Evolutionary conservation across 1,140 invertebrate genomes (phyloP).

Genomic region (Triops cancriformis): DNA sequence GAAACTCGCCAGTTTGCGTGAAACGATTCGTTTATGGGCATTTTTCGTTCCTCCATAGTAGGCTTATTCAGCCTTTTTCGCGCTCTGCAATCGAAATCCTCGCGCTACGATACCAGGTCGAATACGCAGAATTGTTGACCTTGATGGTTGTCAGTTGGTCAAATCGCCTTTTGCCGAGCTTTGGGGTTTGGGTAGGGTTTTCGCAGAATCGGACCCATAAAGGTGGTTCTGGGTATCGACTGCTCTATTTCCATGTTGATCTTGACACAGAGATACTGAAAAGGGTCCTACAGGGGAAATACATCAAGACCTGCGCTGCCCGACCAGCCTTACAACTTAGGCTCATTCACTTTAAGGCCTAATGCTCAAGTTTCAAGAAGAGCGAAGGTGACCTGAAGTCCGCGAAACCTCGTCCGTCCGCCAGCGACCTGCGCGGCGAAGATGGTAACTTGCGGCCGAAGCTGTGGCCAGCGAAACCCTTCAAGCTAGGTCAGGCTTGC

Average conservation of each 20-base stretch:
- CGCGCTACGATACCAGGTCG: neutral
- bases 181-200: neutral
- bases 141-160: slow-evolving; percentile 2
- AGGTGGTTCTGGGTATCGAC: neutral
- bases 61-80: too few relatives aligned
- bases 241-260: neutral
- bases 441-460: neutral
- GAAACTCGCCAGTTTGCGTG: neutral
- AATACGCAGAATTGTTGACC: neutral
- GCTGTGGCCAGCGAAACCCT: neutral
- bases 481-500: neutral
- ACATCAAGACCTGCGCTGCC: neutral
- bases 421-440: neutral
- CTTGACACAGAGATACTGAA: neutral
- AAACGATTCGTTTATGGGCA: neutral
- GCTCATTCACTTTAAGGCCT: neutral
- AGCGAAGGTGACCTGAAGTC: neutral
- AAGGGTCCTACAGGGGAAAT: neutral
- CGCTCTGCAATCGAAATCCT: neutral
- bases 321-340: neutral
- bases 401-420: neutral
- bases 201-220: neutral
- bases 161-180: neutral
- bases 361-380: neutral
- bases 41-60: too few relatives aligned